phyloP scores from a whole-genome alignment of 2,888 invertebrate genomes.

The Cephus runcator region DNA sequence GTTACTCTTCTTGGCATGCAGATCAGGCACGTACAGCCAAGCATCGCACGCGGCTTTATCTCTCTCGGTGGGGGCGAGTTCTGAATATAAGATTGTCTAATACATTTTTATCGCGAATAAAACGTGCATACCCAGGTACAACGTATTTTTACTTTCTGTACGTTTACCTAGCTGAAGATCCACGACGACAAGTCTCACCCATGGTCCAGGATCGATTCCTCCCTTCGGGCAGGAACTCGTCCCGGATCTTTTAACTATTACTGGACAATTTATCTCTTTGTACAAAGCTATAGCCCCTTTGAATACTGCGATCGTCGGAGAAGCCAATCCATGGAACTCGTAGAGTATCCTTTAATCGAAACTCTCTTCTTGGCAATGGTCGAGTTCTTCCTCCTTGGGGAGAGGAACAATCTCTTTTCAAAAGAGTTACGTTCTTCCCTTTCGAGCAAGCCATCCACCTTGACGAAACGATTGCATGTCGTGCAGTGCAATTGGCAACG shows the following conservation, averaged over 20 bases:
- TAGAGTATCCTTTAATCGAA: not conserved
- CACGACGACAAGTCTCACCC: not conserved
- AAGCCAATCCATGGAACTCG: not conserved
- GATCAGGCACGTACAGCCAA: conserved; percentile 42
- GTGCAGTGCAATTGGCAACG: not conserved
- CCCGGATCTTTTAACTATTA: not conserved
- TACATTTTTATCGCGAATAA: conserved; percentile 45
- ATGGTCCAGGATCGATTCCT: not conserved
- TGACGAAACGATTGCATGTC: not conserved
- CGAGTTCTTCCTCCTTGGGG: not conserved
- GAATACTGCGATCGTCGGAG: not conserved
- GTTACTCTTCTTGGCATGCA: conserved; percentile 34
- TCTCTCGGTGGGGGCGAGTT: conserved; percentile 34
- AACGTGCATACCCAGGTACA: conserved; percentile 3
- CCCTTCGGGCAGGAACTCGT: not conserved
- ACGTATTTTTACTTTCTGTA: not conserved
- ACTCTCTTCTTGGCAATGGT: not conserved
- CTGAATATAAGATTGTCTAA: conserved; percentile 49
- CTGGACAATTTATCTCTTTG: not conserved
- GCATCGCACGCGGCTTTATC: conserved; percentile 44
- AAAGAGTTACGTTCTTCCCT: not conserved
- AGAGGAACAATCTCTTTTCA: not conserved
- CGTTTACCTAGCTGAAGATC: not conserved
- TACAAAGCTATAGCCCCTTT: not conserved
- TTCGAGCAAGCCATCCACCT: not conserved